Percentiles rank a stretch among this genome's conserved stretches.
phyloP scores from a whole-genome alignment of 2,888 invertebrate genomes.

The Trachelus tabidus region DNA sequence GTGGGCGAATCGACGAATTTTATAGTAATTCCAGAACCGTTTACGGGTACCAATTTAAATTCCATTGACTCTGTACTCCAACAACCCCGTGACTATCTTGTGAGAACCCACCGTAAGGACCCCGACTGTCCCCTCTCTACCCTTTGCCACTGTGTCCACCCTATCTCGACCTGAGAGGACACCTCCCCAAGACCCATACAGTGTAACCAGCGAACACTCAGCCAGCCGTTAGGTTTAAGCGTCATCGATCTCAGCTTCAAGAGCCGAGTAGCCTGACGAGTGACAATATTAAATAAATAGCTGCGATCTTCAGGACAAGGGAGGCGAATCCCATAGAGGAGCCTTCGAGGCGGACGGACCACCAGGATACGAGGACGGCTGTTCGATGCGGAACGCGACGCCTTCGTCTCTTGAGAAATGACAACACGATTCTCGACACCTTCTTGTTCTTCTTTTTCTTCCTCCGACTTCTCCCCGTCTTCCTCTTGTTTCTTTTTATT shows the following conservation, averaged over 20 bases:
- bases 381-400: slow-evolving; percentile 30
- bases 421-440: slow-evolving; percentile 54
- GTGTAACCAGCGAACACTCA: no score
- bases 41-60: slow-evolving; percentile 54
- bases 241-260: slow-evolving; percentile 33
- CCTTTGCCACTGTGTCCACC: no score
- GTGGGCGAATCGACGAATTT: slow-evolving; percentile 56
- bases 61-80: slow-evolving; percentile 39
- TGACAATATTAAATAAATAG: slow-evolving; percentile 57
- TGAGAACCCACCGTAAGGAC: no score
- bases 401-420: slow-evolving; percentile 49
- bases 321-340: slow-evolving; percentile 10
- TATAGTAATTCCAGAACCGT: slow-evolving; percentile 45
- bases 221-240: not conserved
- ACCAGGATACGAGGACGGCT: slow-evolving; percentile 4
- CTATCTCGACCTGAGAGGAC: no score
- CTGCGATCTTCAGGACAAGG: slow-evolving; percentile 35
- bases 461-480: slow-evolving; percentile 5
- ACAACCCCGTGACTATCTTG: no score
- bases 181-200: no score
- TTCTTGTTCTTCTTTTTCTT: slow-evolving; percentile 17
- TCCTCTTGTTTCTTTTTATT: slow-evolving; percentile 6
- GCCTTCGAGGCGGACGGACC: not conserved
- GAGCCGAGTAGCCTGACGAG: slow-evolving; percentile 28
- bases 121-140: no score